phyloP scores from a whole-genome alignment of 2,797 vertebrate genomes.

The Dendrocincla tyrannina region DNA sequence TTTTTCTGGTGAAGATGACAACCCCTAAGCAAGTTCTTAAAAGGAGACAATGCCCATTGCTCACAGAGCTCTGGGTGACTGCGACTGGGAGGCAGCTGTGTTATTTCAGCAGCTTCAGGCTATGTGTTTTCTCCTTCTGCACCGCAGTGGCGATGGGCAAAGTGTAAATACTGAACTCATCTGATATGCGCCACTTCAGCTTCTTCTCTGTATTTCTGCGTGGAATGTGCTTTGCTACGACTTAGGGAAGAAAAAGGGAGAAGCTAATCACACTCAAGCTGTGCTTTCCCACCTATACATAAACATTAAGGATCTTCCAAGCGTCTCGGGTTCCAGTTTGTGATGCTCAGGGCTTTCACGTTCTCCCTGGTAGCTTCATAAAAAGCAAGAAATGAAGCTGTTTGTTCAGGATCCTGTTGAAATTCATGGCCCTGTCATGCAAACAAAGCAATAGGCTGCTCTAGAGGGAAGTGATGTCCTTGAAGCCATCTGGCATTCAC shows the following conservation, averaged over 20 bases:
- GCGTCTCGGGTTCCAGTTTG: not conserved
- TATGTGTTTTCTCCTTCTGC: not conserved
- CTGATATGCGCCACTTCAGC: not conserved
- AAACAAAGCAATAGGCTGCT: not conserved
- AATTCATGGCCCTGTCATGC: not conserved
- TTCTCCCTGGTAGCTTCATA: not conserved
- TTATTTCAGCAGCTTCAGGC: not conserved
- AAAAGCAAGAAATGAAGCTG: not conserved
- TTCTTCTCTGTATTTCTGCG: not conserved
- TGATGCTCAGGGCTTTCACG: not conserved
- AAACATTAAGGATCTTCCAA: slow-evolving; percentile 13
- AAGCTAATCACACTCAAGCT: slow-evolving; percentile 3
- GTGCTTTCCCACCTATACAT: not conserved
- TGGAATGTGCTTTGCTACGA: not conserved
- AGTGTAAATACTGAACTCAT: slow-evolving; percentile 15
- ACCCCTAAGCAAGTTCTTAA: not conserved
- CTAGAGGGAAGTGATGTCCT: not conserved
- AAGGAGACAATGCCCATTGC: not conserved
- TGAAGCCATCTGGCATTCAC: not conserved
- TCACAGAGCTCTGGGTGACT: not conserved
- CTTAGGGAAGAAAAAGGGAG: not conserved
- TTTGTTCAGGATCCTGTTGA: not conserved
- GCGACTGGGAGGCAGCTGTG: not conserved
- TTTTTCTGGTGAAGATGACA: not conserved
- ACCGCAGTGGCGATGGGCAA: not conserved